Base-by-base conservation (phyloP, 2,888 invertebrate species). In the Saturnia japonica region DNA sequence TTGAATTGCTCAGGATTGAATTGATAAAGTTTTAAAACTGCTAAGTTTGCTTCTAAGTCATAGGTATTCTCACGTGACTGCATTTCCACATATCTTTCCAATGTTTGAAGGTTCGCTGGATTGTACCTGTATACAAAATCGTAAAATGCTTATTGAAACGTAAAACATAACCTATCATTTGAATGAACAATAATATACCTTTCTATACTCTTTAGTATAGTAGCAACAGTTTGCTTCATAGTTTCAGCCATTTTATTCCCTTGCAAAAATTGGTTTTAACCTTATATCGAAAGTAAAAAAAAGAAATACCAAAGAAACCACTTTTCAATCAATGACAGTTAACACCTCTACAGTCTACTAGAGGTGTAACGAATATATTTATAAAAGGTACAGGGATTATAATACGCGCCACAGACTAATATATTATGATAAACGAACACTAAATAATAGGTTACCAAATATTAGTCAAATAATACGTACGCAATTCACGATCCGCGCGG, bases 31-130 rank as follows among this genome's bases (percentile, higher is more conserved):
- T 99, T 99, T 67, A 99, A 93, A 16, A 99, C 98, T 2, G 99
- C 99, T 78, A 99, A 94, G 88, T 99, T 99, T 1, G 99, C 99
- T 92, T 99, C 99, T 85, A 99, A 94, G 88, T 99, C 99, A 85
- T 99, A 99, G 0, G 97, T 96, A 90, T 99, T 99, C 84, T 99
- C 99, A 75, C 96, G 95, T 0, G 98, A 97, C 88, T 99, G 99
- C 83, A 97, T 96, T 83, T 98, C 97, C 16, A 99, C 98, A 89
- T 99, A 99, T 72, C 97, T 95, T 87, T 99, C 98, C 77, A 99
- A 93, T 16, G 97, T 97, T 76, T 96, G 95, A 66, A 99, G 95
- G 92, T 99, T 99, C 74, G 99, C 98, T 28, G 99, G 99, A 91
- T 99, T 99, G 89, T 99, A 99, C 82, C 99, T 99, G 84, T 68